Base-by-base conservation (phyloP, 1,140 invertebrate genomes). In the Nephotettix cincticeps region DNA sequence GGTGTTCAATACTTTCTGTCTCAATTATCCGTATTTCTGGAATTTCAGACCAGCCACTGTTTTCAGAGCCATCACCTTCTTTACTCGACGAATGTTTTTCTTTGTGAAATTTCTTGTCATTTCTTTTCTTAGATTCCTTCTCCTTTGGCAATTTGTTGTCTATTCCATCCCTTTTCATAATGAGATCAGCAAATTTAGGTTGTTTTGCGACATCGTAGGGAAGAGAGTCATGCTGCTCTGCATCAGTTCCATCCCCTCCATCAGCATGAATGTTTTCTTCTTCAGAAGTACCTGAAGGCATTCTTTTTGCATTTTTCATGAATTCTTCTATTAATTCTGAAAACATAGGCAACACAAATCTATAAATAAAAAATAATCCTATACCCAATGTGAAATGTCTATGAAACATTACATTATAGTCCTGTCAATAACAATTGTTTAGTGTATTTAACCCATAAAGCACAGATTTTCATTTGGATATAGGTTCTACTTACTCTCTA, bases 151-250 rank as follows among this genome's bases (percentile, higher is more conserved):
- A 36, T 36, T 43, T 65, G 9, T 65, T 32, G 17, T 36, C 23
- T 4, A 11, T 36, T 3, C 17, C 32, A 36, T 36, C 36, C 27
- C 36, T 36, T 65, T 43, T 65, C n/a, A 6, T 27, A 2, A n/a
- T 17, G n/a, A 19, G 27, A 21, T 71, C 25, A 13, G 17, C n/a
- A 21, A 9, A 14, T 54, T 67, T 67, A 9, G 6, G 21, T 1
- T 23, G 75, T 75, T 79, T 81, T 32, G 83, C 76, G 29, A 81
- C 78, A 76, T 89, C 88, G 77, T 86, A 86, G 0, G 87, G 87
- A 72, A 89, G 76, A 13, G 86, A 84, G 77, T 90, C 88, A 71
- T 88, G 87, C 77, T 87, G 87, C 73, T 89, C 88, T 4, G 83
- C 87, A 75, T 89, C 88, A 1, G 87, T 88, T 74, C 81, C 86